Evolutionary conservation across 2,113 vertebrate species (phyloP).

Genomic region (Crotalus tigris): DNA sequence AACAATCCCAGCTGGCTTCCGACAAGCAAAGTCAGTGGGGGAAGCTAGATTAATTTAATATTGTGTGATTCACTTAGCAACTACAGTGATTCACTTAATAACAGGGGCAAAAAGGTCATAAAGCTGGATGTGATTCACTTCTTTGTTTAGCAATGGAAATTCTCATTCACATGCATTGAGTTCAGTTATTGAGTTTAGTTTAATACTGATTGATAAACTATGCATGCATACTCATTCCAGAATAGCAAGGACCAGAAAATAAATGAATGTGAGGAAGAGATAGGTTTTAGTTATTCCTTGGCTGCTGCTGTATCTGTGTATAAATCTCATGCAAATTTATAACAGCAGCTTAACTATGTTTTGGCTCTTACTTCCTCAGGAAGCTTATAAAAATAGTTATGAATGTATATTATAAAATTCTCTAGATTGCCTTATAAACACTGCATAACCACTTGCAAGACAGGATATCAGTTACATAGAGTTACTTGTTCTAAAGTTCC

Average conservation of each 20-base stretch:
- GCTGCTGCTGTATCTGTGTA: not conserved
- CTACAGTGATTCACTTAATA: not conserved
- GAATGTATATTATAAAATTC: not conserved
- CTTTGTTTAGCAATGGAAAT: not conserved
- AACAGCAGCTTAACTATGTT: not conserved
- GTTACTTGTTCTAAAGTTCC: not conserved
- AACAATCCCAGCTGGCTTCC: not conserved
- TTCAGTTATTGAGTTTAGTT: not conserved
- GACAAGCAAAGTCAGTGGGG: not conserved
- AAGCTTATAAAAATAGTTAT: not conserved
- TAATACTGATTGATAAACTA: not conserved
- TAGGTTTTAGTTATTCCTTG: not conserved
- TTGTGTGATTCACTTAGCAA: not conserved
- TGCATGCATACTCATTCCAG: not conserved
- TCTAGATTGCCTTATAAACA: not conserved
- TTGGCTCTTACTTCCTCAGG: not conserved
- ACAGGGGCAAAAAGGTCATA: not conserved
- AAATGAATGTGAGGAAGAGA: not conserved
- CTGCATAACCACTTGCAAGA: not conserved
- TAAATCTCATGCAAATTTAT: not conserved
- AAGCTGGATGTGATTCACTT: not conserved
- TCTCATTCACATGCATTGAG: not conserved
- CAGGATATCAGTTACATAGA: not conserved
- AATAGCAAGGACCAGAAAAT: not conserved
- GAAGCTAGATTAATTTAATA: not conserved